Conservation (phyloP, 2,113 vertebrate species). For the Mormyrus iriodes region DNA sequence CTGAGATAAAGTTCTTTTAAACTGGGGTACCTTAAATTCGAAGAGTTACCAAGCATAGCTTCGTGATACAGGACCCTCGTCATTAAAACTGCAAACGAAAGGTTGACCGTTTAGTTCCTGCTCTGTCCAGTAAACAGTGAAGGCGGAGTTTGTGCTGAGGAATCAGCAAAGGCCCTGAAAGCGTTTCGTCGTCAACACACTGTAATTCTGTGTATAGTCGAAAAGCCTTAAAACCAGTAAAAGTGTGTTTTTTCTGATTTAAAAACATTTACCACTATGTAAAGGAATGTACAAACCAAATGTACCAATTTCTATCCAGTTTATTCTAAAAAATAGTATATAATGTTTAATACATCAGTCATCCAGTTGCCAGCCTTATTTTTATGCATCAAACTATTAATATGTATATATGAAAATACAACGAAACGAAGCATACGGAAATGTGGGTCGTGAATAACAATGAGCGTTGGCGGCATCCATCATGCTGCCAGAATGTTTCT, state of each 20-base stretch:
- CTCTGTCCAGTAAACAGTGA: not conserved
- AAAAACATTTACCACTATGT: not conserved
- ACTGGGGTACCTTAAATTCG: not conserved
- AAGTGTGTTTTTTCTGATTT: not conserved
- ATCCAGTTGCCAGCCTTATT: not conserved
- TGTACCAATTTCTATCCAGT: not conserved
- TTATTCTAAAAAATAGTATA: not conserved
- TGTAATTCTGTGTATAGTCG: too few species aligned
- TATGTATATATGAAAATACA: not conserved
- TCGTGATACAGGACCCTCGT: not conserved
- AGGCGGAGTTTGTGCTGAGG: not conserved
- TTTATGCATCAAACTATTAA: not conserved
- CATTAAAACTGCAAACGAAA: not conserved
- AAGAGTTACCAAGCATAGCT: not conserved
- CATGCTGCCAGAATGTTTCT: not conserved
- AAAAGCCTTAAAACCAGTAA: not conserved
- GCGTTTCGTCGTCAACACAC: too few species aligned
- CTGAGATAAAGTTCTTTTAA: not conserved
- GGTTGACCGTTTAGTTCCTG: not conserved
- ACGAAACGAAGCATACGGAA: not conserved
- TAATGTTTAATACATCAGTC: not conserved
- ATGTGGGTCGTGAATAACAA: conserved; percentile 13
- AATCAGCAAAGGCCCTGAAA: too few species aligned
- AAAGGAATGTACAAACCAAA: not conserved
- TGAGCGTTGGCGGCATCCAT: conserved; percentile 16